Evolutionary conservation across 2,797 vertebrate genomes (phyloP), one percentile per base, ranked within the genome.

Genomic region (Melanotaenia boesemani): DNA sequence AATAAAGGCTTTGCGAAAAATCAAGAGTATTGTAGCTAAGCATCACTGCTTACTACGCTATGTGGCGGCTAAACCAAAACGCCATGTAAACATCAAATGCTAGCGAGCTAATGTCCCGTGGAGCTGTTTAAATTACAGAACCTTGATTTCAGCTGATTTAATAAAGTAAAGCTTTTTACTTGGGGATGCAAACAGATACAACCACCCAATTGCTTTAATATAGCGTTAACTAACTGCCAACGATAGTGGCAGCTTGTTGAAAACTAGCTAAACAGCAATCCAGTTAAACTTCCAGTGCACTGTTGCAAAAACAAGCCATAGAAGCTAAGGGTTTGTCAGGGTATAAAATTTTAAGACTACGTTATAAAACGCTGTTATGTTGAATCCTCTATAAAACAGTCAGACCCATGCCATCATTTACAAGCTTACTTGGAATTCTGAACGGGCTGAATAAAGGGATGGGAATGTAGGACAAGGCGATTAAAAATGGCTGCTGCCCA

Each of bases 401-500:
- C 10, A 26, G 12, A 62, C 20, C 16, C 4, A 2, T 9, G 68
- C n/a, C 61, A 61, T 60, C 13, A 22, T 81, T 85, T 85, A 55
- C 30, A 70, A 65, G 58, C 69, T 69, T 83, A 74, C 68, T 57
- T 18, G 57, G 62, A 48, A 79, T 81, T 80, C 54, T 20, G 66
- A 69, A 57, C 59, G 78, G 72, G 74, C 71, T 69, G 85, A 76
- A 86, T 70, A 82, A 76, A 87, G 86, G 83, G 86, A 84, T 77
- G 81, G 82, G 76, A 90, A 93, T 90, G 77, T 92, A 91, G 91
- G 88, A 91, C 93, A 90, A 91, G 89, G 85, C 93, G 94, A 95
- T 95, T 95, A 95, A 96, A 96, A 92, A 96, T 96, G 95, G 95
- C 95, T 89, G 94, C 94, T 92, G 87, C 91, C 80, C 92, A 93